Evolutionary conservation across 2,797 vertebrate species (phyloP).

Genomic region (Hippopotamyrus pictus): DNA sequence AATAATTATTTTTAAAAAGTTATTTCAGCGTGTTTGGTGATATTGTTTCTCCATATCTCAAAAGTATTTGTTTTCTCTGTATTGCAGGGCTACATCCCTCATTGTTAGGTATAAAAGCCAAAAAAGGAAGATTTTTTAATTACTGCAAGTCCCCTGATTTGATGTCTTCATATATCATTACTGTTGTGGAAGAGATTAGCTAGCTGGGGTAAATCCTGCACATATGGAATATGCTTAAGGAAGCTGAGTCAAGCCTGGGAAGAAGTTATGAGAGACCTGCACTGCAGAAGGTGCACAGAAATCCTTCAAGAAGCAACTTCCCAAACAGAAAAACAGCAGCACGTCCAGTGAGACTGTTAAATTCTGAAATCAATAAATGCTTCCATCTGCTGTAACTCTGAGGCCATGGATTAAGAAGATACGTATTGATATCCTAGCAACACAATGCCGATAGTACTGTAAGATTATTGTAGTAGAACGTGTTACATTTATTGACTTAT

Average conservation of each 20-base stretch:
- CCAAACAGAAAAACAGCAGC: not conserved
- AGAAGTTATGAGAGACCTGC: not conserved
- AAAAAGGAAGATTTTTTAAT: not conserved
- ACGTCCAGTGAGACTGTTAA: not conserved
- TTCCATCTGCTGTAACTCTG: not conserved
- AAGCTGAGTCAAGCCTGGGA: not conserved
- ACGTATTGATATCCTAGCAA: not conserved
- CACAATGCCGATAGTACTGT: not conserved
- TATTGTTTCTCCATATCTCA: not conserved
- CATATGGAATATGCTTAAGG: not conserved
- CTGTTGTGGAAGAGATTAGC: not conserved
- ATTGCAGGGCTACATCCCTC: not conserved
- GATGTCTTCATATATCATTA: not conserved
- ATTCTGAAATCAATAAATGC: not conserved
- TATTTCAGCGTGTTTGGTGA: not conserved
- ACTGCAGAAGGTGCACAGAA: not conserved
- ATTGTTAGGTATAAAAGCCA: not conserved
- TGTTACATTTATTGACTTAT: no score
- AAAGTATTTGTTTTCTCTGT: not conserved
- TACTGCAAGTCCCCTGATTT: not conserved
- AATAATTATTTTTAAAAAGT: not conserved
- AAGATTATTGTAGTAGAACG: not conserved
- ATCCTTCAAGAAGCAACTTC: not conserved
- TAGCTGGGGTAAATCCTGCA: not conserved
- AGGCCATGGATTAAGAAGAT: not conserved